Base-by-base conservation (phyloP, 92 coral and sea anemone genomes). In the Zoanthus solanderi region DNA sequence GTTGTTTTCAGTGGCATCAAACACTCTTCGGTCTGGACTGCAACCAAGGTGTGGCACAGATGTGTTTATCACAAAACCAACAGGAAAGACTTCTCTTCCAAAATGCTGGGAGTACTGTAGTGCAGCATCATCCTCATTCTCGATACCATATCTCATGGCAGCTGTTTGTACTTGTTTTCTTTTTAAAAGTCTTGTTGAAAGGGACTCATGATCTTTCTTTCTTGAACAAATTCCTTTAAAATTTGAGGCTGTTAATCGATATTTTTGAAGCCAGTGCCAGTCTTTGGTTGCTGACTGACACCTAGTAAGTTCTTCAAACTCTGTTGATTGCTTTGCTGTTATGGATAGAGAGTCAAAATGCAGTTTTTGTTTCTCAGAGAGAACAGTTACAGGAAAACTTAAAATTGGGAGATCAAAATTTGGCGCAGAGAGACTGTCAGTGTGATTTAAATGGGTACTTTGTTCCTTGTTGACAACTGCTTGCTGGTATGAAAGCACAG, bases 1-100 rank as follows among this genome's bases (percentile, higher is more conserved):
- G n/a, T 37, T 23, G 8, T 83, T 37, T 73, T 88, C 91, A 11
- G 83, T 50, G 8, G 72, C 66, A 61, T 91, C 88, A 83, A 65
- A 87, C 23, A 88, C 91, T 54, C 91, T 53, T 71, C 94, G 75
- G 83, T 91, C 94, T 72, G 93, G 93, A 29, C 91, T 87, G 68
- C 90, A 87, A 32, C 88, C 93, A 60, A 90, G 93, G 88, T 90
- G 93, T 47, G 93, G 85, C 14, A 87, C 31, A 9, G 93, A 87
- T 7, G 88, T 88, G 71, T 90, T 90, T 28, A 90, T 90, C 1
- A 86, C 88, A 87, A 90, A 67, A 23, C 93, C 93, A 46, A 82
- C 84, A 17, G 18, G 60, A 69, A 28, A 85, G 9, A 76, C 77
- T 0, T 44, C 77, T 42, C 78, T 92, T 0, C 90, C 90, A 86